Evolutionary conservation across 2,888 invertebrate species (phyloP), one percentile per base, ranked within the genome.

Genomic region (Electrophaes corylata): DNA sequence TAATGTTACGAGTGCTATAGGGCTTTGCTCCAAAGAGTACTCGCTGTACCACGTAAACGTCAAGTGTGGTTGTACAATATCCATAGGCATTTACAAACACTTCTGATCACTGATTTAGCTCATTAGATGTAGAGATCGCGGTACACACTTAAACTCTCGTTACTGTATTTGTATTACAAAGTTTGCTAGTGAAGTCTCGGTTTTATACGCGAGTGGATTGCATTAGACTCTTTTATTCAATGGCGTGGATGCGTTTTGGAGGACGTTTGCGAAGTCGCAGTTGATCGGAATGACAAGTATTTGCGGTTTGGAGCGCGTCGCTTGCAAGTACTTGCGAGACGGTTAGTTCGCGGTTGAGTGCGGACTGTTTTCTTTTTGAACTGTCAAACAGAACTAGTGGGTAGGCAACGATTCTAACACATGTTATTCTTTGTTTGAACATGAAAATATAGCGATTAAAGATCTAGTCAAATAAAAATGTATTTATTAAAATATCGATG

Each of bases 121-220:
- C n/a, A n/a, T n/a, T n/a, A n/a, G n/a, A 20, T 20, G 20, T 4
- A 20, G 20, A 20, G 4, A 20, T 20, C 26, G 3, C 10, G 26
- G 1, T 10, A 6, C 26, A 29, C 26, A 29, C 2, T 10, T 3
- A 6, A 29, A 29, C 8, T n/a, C n/a, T n/a, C n/a, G n/a, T n/a
- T n/a, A 11, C n/a, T 31, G 31, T 31, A 31, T 37, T 0, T 12
- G 10, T 10, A 8, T 0, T 16, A 10, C 26, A 29, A 29, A 26
- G 10, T 16, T 37, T 10, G 16, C 37, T 10, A 37, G 37, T 37
- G 10, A 16, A 37, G 8, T 10, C 16, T 16, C 3, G 10, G 37
- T 8, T 37, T 76, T 65, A 74, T 86, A 88, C 87, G 88, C 87
- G 86, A 88, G 83, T 81, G 79, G 84, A 83, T 81, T 84, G 79